Base-by-base conservation (phyloP, 2,797 vertebrate genomes). In the Esox masquinongy region DNA sequence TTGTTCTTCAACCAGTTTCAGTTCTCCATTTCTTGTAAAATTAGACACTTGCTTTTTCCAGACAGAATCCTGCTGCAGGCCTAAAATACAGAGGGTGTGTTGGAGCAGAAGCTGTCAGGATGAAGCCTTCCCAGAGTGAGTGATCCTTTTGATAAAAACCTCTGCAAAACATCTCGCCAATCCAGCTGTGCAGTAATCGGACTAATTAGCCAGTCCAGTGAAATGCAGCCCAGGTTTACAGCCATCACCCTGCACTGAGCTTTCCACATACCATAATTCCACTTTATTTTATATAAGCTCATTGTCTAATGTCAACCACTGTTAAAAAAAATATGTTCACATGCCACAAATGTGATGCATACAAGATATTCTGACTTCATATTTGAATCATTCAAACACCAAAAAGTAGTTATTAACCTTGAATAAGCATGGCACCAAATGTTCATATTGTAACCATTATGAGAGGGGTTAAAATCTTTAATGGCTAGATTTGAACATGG, bases 151-250 rank as follows among this genome's bases (percentile, higher is more conserved):
- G 96, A 97, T 95, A 61, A 95, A 94, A 93, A 92, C 90, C 93
- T 89, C 91, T 88, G 90, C 91, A 94, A 91, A 96, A 95, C 87
- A 94, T 96, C 96, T 91, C 90, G 92, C 94, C 94, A 95, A 96
- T 90, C 94, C 96, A 96, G 95, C 96, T 95, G 96, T 87, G 90
- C 94, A 94, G 93, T 97, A 98, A 99, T 97, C 96, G 95, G 92
- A 97, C 96, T 98, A 98, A 99, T 98, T 97, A 98, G 95, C 96
- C 94, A 85, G 94, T 84, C 84, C 87, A 91, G 93, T 95, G 92
- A 93, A 96, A 95, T 92, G 81, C 87, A 76, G 87, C 82, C 43
- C 84, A 29, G 68, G 83, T 87, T 87, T 82, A 69, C 82, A 72
- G 83, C 79, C 74, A 86, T 88, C 80, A 68, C 77, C 79, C 80